Percentiles rank a stretch among this genome's conserved stretches.
Evolutionary conservation across 2,113 vertebrate genomes (phyloP).

Genomic region (Acrocephalus kingi): DNA sequence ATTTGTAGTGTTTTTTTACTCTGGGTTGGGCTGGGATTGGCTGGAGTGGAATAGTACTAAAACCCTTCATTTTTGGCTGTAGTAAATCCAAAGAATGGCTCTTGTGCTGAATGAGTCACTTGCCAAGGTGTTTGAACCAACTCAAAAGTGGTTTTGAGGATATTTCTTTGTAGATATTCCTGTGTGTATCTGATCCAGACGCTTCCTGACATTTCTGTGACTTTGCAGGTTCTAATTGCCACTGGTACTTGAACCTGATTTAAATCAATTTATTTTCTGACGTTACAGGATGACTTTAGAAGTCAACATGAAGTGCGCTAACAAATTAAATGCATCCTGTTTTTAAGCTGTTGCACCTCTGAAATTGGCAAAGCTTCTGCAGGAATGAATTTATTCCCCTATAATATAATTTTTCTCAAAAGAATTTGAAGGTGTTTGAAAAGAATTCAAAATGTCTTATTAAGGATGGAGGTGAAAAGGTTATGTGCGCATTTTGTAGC

Average conservation of each 20-base stretch:
- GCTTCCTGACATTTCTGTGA: background rate
- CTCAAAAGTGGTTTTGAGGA: background rate
- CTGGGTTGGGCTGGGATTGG: background rate
- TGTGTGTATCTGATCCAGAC: background rate
- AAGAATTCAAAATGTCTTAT: background rate
- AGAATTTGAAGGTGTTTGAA: background rate
- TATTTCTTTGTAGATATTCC: background rate
- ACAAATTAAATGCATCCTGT: background rate
- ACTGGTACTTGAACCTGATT: slow-evolving; percentile 19
- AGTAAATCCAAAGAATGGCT: background rate
- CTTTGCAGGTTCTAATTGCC: background rate
- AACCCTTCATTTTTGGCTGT: background rate
- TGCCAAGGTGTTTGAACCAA: background rate
- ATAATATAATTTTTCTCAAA: background rate
- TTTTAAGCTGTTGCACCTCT: background rate
- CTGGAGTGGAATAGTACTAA: background rate
- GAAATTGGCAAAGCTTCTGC: background rate
- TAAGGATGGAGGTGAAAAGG: background rate
- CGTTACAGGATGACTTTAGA: background rate
- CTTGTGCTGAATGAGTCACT: background rate
- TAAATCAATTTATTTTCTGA: background rate
- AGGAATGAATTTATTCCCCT: background rate
- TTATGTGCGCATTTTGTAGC: background rate
- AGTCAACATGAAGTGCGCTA: background rate
- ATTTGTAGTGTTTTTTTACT: background rate